Evolutionary conservation across 2,888 invertebrate genomes (phyloP).

Genomic region (Chelonus formosanus): DNA sequence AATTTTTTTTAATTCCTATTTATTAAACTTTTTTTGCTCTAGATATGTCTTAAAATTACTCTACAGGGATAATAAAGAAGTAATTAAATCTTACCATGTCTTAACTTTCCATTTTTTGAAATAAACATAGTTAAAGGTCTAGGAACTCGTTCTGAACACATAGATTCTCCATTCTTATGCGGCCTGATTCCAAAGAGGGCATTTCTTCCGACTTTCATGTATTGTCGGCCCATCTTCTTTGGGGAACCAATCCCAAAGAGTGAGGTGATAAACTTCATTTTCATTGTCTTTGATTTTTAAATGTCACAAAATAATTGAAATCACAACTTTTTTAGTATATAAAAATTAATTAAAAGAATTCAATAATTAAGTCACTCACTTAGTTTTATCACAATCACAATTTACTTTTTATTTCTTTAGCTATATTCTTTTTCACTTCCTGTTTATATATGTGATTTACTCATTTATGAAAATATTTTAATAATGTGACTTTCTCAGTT

Average conservation of each 20-base stretch:
- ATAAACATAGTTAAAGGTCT: slow-evolving; percentile 83
- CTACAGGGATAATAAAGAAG: too few species aligned
- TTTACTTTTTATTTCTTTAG: slow-evolving; percentile 8
- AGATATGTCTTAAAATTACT: too few species aligned
- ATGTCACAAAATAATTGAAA: slow-evolving; percentile 20
- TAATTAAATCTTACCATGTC: slow-evolving; percentile 73
- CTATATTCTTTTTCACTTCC: too few species aligned
- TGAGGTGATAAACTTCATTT: slow-evolving; percentile 62
- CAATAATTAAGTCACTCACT: slow-evolving; percentile 35
- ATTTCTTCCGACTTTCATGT: slow-evolving; percentile 79
- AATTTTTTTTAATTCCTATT: background rate
- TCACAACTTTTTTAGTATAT: slow-evolving; percentile 9
- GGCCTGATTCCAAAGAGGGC: slow-evolving; percentile 75
- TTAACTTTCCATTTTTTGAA: slow-evolving; percentile 79
- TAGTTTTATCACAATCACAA: slow-evolving; percentile 17
- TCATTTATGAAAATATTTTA: background rate
- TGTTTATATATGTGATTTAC: too few species aligned
- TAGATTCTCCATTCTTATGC: slow-evolving; percentile 54
- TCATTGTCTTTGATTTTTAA: slow-evolving; percentile 44
- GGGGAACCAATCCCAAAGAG: slow-evolving; percentile 61
- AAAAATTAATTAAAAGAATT: background rate
- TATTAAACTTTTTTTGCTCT: background rate
- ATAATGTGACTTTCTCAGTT: background rate
- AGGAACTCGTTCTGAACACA: slow-evolving; percentile 61
- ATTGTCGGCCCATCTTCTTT: slow-evolving; percentile 78